Base-by-base conservation (phyloP, 2,888 invertebrate species). In the Byasa hedistus region DNA sequence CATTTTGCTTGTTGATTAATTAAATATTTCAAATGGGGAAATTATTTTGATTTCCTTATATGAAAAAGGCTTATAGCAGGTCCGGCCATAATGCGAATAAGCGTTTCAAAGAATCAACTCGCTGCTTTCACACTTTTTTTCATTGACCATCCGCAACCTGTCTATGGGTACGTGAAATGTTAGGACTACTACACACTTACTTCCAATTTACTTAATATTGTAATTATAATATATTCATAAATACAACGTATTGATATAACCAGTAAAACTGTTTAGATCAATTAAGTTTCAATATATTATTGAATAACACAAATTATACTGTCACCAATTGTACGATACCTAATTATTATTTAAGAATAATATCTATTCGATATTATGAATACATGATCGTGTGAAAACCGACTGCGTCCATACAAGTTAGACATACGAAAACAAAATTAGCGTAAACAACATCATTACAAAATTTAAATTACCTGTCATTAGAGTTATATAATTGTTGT, bases 91-190 rank as follows among this genome's bases (percentile, higher is more conserved):
- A 58, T 54, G 36, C 61, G 56, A 32, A 24, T 51, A 32, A 57
- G 21, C 21, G 61, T 61, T 61, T 66, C 61, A 57, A 19, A 36
- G 65, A 57, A 66, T 39, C 57, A 36, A 65, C 21, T 57, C 7
- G 48, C 23, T 36, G 57, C 61, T 65, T 65, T 66, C 66, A n/a
- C 66, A 59, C 57, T 63, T 66, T 63, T 64, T 52, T 62, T 59
- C 61, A 44, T 62, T n/a, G 32, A 23, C 22, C 61, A 57, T 65
- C 48, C 24, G 48, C 55, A 59, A 66, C 59, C 56, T 21, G 56
- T 59, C 51, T 48, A 66, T 32, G 54, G 23, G 7, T 55, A 56
- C 55, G 56, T 39, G 27, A 44, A 52, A 56, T 48, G 32, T 59
- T 48, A 66, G 51, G 63, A 55, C 51, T 27, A 7, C 17, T 59